Evolutionary conservation across 2,113 vertebrate species (phyloP).

Genomic region (Capricornis sumatraensis): DNA sequence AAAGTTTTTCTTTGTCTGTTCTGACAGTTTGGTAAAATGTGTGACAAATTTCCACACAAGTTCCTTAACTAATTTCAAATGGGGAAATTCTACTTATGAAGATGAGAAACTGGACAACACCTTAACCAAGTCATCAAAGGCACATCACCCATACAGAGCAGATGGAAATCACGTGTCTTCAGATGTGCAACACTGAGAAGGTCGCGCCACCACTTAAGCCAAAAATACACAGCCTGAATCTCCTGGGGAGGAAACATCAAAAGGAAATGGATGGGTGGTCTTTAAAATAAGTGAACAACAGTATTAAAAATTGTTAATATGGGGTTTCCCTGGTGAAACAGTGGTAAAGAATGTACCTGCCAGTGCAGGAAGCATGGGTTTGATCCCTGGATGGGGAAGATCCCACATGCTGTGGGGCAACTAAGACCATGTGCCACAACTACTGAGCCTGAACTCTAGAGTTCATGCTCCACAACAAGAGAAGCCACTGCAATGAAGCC

Average conservation of each 20-base stretch:
- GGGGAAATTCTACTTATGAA: neutral
- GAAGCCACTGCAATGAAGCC: neutral
- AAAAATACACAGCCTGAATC: neutral
- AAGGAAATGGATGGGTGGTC: neutral
- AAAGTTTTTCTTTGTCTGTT: neutral
- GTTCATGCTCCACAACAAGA: neutral
- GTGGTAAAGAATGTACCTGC: neutral
- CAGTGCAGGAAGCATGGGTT: neutral
- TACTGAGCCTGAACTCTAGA: neutral
- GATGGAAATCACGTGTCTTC: neutral
- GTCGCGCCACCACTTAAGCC: too few relatives aligned
- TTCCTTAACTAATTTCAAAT: neutral
- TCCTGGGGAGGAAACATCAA: neutral
- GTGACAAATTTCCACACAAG: neutral
- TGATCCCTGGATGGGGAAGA: neutral
- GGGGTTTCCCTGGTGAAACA: neutral
- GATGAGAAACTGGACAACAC: neutral
- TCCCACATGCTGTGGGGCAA: neutral
- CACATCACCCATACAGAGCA: too few relatives aligned
- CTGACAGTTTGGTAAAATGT: neutral
- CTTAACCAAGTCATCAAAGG: neutral
- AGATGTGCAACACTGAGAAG: neutral
- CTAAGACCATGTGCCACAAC: neutral
- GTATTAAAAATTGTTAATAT: neutral
- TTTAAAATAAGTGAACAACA: neutral